phyloP scores from a whole-genome alignment of 1,140 invertebrate genomes.

The Polypedilum vanderplanki region DNA sequence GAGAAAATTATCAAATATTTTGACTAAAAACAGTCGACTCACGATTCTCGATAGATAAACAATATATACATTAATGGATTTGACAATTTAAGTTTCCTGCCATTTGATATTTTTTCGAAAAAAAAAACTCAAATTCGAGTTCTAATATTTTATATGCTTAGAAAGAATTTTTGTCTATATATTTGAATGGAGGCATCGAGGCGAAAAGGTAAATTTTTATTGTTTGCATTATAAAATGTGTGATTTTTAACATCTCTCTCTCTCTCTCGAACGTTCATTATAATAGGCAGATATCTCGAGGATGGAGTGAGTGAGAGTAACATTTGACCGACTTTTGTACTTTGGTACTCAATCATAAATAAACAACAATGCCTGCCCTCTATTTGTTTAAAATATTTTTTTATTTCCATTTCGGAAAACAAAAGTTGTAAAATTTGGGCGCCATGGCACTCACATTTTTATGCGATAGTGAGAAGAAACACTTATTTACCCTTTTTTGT shows the following conservation, averaged over 20 bases:
- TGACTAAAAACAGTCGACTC: constrained; percentile 2
- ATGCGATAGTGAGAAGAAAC: neutral
- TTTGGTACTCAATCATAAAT: neutral
- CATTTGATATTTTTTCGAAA: constrained; percentile 22
- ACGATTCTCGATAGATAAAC: neutral
- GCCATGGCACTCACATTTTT: constrained; percentile 9
- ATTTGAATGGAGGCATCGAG: neutral
- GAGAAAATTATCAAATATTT: constrained; percentile 15
- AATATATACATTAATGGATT: constrained; percentile 12
- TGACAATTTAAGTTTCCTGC: constrained; percentile 23
- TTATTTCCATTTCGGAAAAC: neutral
- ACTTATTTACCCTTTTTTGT: neutral
- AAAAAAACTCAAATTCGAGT: neutral
- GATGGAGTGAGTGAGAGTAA: neutral
- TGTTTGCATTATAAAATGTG: constrained; percentile 24
- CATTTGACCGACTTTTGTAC: constrained; percentile 5
- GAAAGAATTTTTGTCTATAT: neutral
- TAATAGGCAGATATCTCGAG: neutral
- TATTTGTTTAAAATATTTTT: neutral
- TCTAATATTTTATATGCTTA: neutral
- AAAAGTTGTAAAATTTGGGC: constrained; percentile 2
- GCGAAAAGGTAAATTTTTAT: neutral
- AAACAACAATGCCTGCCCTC: neutral
- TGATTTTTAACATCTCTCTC: constrained; percentile 26
- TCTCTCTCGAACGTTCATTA: neutral